Percentiles rank a stretch among this genome's conserved stretches.
Evolutionary conservation across 2,113 vertebrate species (phyloP).

Genomic region (Okapia johnstoni): DNA sequence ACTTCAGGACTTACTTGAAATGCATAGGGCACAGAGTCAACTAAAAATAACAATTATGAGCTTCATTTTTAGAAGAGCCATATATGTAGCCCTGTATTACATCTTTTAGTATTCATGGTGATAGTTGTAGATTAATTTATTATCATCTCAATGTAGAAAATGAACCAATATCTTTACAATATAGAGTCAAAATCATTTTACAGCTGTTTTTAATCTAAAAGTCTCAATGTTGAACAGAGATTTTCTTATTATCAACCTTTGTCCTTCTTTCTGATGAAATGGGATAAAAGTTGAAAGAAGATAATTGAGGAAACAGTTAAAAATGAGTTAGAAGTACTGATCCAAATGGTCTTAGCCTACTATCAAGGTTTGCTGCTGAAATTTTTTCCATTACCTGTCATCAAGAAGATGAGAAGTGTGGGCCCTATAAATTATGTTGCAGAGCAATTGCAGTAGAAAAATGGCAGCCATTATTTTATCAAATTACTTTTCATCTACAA

Average conservation of each 20-base stretch:
- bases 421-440: slow-evolving; percentile 44
- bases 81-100: background rate
- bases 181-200: slow-evolving; percentile 16
- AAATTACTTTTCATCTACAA: slow-evolving; percentile 64
- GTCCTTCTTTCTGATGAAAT: slow-evolving; percentile 47
- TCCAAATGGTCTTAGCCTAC: slow-evolving; percentile 3
- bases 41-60: background rate
- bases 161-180: background rate
- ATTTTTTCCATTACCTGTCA: slow-evolving; percentile 56
- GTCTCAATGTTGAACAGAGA: background rate
- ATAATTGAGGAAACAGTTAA: slow-evolving; percentile 49
- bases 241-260: background rate
- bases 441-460: slow-evolving; percentile 58
- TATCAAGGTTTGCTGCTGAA: slow-evolving; percentile 36
- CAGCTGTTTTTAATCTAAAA: slow-evolving; percentile 28
- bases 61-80: background rate
- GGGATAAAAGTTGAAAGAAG: slow-evolving; percentile 23
- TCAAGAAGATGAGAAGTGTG: slow-evolving; percentile 21
- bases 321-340: slow-evolving; percentile 42
- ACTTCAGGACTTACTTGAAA: slow-evolving; percentile 1
- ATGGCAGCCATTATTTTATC: slow-evolving; percentile 64
- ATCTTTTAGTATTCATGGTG: slow-evolving; percentile 20
- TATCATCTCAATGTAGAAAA: background rate
- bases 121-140: background rate
- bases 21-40: background rate